These are phyloP conservation scores for Chrysopa pallens DNA, from an alignment of 1,140 invertebrate genomes.

Conservation along the genomic window DNA sequence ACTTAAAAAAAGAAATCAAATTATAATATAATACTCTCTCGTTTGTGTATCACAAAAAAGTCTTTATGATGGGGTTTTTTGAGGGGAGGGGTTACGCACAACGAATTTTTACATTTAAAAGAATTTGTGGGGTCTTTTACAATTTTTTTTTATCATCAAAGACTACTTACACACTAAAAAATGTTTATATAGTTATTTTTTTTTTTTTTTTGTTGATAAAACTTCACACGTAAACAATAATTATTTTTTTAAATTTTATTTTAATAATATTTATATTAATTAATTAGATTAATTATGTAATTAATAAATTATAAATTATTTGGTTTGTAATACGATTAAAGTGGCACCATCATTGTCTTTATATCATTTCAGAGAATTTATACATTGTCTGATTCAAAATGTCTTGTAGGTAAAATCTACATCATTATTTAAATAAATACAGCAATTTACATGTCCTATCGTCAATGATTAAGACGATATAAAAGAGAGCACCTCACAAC, in stretches of 20 bases:
- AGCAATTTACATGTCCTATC: too few species aligned
- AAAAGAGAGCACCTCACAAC: too few species aligned
- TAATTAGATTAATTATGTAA: constrained; percentile 16
- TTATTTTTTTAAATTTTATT: too few species aligned
- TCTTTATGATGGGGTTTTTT: background rate
- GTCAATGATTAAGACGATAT: too few species aligned
- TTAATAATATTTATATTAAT: constrained; percentile 10
- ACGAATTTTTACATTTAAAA: too few species aligned
- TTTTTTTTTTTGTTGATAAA: constrained; percentile 4
- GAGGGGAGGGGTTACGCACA: too few species aligned
- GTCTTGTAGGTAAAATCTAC: too few species aligned
- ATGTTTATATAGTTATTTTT: constrained; percentile 2
- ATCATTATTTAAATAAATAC: too few species aligned
- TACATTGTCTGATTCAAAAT: too few species aligned
- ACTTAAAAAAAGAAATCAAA: background rate
- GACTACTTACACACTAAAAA: constrained; percentile 6
- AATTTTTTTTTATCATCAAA: constrained; percentile 1
- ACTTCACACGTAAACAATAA: constrained; percentile 13
- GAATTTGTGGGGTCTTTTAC: background rate
- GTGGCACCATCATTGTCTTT: constrained; percentile 19
- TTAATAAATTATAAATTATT: constrained; percentile 42
- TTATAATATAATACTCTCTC: background rate
- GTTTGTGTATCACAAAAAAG: background rate
- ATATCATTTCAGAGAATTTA: too few species aligned
- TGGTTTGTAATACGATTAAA: constrained; percentile 39